Evolutionary conservation across 2,797 vertebrate species (phyloP), one percentile per base, ranked within the genome.

Genomic region (Astyanax mexicanus): DNA sequence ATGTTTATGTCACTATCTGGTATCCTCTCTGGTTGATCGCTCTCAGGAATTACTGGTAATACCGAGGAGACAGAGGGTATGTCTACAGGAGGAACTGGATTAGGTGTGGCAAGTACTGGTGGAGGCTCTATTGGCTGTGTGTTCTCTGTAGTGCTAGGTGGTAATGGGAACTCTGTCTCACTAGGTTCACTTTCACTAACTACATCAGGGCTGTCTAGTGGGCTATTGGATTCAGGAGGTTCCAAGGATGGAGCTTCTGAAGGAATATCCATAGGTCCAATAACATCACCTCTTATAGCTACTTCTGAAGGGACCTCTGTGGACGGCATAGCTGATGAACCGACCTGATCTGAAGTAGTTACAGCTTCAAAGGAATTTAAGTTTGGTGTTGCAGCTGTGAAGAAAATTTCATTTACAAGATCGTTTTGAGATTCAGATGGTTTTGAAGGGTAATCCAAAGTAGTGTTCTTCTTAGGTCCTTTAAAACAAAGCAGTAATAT

Each of bases 401-500:
- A 15, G 69, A 74, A 44, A 68, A 73, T 78, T 69, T 80, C 57
- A 69, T 75, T 77, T 72, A 86, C 75, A 15, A 82, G 78, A n/a
- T 80, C 62, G 38, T 68, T 72, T 42, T 49, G 66, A 38, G 57
- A 69, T 68, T 80, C 75, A 45, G 77, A 44, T 45, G 54, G 29
- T 3, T 88, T 83, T 79, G 47, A 81, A 65, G 51, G 29, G 38
- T 70, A 73, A 32, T 72, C 38, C 52, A 67, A 62, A 42, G 69
- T 75, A 70, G 62, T 42, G 78, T 74, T 69, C 47, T 25, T 80
- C 25, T 49, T 51, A 35, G 54, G 57, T 81, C 83, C 86, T 90
- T 82, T 15, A 52, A 83, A 81, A 74, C n/a, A 84, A 80, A 84
- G 75, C n/a, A 57, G 27, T 8, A 13, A 69, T 35, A 76, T 64